A percentile compares a stretch with the other conserved stretches of the same genome.
phyloP scores from a whole-genome alignment of 2,888 invertebrate species.

The Diaperis boleti region DNA sequence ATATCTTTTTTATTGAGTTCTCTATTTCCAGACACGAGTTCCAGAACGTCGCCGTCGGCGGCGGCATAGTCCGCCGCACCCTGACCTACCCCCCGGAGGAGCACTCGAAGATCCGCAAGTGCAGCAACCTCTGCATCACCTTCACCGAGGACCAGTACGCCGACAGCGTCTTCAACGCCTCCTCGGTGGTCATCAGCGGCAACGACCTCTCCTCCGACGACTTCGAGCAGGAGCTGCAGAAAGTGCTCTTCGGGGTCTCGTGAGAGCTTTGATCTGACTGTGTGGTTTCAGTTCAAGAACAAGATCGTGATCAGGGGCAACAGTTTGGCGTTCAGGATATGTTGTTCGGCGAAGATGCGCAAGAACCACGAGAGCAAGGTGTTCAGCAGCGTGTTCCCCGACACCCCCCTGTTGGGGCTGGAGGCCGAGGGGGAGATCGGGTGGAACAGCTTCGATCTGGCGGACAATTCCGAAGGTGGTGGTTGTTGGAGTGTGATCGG shows the following conservation, averaged over 20 bases:
- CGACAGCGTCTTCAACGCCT: conserved; percentile 54
- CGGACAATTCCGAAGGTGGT: conserved; percentile 31
- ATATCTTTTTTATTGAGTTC: too few relatives aligned
- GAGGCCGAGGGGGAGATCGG: conserved; percentile 61
- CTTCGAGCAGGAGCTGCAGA: conserved; percentile 52
- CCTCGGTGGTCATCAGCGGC: conserved; percentile 56
- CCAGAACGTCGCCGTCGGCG: conserved; percentile 55
- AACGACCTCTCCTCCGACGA: conserved; percentile 52
- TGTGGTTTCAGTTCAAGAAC: conserved; percentile 53
- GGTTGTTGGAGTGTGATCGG: conserved; percentile 1
- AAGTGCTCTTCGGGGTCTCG: conserved; percentile 45
- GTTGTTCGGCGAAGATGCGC: conserved; percentile 55
- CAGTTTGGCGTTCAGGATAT: conserved; percentile 55
- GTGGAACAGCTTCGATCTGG: conserved; percentile 53
- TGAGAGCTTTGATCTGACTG: not conserved
- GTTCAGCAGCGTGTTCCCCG: conserved; percentile 55
- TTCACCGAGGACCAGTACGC: conserved; percentile 45
- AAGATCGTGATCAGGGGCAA: conserved; percentile 49
- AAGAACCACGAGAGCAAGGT: conserved; percentile 51
- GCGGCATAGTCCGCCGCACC: conserved; percentile 55
- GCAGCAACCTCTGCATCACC: conserved; percentile 53
- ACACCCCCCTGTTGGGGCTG: conserved; percentile 55
- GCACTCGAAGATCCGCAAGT: conserved; percentile 44
- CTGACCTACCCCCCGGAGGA: conserved; percentile 43
- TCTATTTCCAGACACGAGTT: conserved; percentile 3